Percentiles rank a stretch among this genome's conserved stretches.
phyloP scores from a whole-genome alignment of 2,888 invertebrate species.

The Temnothorax unifasciatus region DNA sequence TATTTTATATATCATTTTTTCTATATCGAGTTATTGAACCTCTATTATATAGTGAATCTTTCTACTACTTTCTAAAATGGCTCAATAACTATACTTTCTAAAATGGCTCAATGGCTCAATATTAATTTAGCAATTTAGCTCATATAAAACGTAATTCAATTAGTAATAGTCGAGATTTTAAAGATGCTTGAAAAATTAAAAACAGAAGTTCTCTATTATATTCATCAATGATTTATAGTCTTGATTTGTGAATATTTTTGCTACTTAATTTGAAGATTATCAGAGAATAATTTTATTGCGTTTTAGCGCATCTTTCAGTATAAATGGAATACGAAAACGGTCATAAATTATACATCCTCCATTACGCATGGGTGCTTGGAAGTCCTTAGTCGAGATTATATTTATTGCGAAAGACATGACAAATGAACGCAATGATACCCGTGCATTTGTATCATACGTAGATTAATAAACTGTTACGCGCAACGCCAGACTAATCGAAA shows the following conservation, averaged over 20 bases:
- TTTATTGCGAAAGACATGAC: slow-evolving; percentile 10
- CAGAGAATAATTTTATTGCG: background rate
- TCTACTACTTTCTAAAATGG: no score
- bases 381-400: slow-evolving; percentile 18
- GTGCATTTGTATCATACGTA: slow-evolving; percentile 7
- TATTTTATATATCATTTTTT: no score
- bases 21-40: no score
- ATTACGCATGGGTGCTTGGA: background rate
- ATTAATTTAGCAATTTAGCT: no score
- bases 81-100: no score
- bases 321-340: background rate
- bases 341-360: slow-evolving; percentile 1
- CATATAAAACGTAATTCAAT: background rate
- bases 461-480: slow-evolving; percentile 26
- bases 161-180: no score
- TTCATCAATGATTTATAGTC: background rate
- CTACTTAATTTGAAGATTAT: background rate
- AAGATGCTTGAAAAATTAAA: no score
- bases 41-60: no score
- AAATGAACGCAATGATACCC: slow-evolving; percentile 22
- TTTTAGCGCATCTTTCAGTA: background rate
- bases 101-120: no score
- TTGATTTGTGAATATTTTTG: no score
- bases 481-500: slow-evolving; percentile 16
- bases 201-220: background rate